These are phyloP conservation scores for Meloe dianella DNA, from an alignment of 2,888 invertebrate species.

Conservation along the genomic window DNA sequence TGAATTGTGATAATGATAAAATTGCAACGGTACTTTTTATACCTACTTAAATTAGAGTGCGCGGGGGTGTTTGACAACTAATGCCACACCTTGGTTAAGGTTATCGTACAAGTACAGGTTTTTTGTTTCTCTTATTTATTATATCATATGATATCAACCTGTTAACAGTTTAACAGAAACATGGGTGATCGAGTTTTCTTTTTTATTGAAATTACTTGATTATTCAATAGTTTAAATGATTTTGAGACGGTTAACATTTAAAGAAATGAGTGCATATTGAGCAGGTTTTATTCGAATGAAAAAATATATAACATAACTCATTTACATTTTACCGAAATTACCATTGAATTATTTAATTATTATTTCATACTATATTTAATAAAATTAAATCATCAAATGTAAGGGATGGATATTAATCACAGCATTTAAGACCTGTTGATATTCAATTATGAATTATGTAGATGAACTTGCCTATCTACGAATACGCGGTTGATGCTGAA, in stretches of 20 bases:
- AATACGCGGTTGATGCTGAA: no score
- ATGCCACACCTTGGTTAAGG: constrained; percentile 9
- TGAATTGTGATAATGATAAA: background rate
- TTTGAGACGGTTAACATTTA: background rate
- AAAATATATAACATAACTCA: background rate
- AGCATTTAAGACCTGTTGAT: background rate
- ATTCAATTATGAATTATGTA: background rate
- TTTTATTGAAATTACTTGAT: background rate
- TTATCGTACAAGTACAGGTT: constrained; percentile 9
- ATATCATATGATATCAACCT: constrained; percentile 8
- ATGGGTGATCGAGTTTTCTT: constrained; percentile 9
- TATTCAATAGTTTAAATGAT: background rate
- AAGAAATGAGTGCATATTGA: background rate
- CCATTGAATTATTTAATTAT: background rate
- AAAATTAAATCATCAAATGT: background rate
- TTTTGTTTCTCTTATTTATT: background rate
- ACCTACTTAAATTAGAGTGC: background rate
- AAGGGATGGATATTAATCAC: background rate
- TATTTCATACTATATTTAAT: background rate
- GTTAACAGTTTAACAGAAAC: background rate
- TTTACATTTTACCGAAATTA: background rate
- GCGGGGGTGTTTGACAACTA: constrained; percentile 8
- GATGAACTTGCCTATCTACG: no score
- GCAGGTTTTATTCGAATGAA: background rate
- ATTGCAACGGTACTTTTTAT: background rate